phyloP scores from a whole-genome alignment of 2,113 vertebrate genomes.

The Epinephelus lanceolatus region DNA sequence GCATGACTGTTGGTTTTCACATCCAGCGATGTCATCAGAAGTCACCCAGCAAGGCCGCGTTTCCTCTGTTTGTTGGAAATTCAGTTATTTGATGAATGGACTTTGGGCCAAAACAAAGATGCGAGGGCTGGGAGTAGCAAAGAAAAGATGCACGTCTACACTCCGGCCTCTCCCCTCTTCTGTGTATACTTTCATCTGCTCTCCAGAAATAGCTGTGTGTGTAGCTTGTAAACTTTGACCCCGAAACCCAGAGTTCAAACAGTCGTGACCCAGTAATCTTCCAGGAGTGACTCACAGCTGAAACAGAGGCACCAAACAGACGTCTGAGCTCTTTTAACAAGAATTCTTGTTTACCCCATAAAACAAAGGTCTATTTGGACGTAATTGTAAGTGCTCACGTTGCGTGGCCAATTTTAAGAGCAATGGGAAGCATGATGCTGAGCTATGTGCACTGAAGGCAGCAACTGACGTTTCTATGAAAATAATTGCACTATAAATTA shows the following conservation, averaged over 20 bases:
- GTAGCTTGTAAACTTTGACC: slow-evolving; percentile 77
- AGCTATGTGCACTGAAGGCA: slow-evolving; percentile 12
- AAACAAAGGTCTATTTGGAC: slow-evolving; percentile 48
- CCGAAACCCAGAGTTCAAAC: slow-evolving; percentile 70
- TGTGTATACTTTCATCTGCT: slow-evolving; percentile 48
- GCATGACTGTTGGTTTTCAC: slow-evolving; percentile 56
- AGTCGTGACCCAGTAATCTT: slow-evolving; percentile 74
- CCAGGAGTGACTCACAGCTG: slow-evolving; percentile 55
- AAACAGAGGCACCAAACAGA: slow-evolving; percentile 51
- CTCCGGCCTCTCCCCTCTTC: slow-evolving; percentile 43
- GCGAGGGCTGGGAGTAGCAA: slow-evolving; percentile 54
- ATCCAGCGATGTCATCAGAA: slow-evolving; percentile 59
- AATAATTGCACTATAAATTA: slow-evolving; percentile 32
- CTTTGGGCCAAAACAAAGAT: slow-evolving; percentile 54
- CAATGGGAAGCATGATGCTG: neutral
- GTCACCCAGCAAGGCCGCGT: slow-evolving; percentile 47
- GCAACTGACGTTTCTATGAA: slow-evolving; percentile 15
- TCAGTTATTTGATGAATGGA: slow-evolving; percentile 65
- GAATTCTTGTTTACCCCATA: slow-evolving; percentile 58
- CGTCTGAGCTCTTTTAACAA: slow-evolving; percentile 47
- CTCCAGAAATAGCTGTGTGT: slow-evolving; percentile 69
- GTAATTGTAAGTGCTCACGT: slow-evolving; percentile 18
- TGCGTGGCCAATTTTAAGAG: slow-evolving; percentile 31
- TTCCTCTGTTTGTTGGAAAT: slow-evolving; percentile 77
- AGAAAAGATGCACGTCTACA: slow-evolving; percentile 71